Evolutionary conservation across 2,888 invertebrate species (phyloP), one percentile per base, ranked within the genome.

Genomic region (Polydesmus complanatus): DNA sequence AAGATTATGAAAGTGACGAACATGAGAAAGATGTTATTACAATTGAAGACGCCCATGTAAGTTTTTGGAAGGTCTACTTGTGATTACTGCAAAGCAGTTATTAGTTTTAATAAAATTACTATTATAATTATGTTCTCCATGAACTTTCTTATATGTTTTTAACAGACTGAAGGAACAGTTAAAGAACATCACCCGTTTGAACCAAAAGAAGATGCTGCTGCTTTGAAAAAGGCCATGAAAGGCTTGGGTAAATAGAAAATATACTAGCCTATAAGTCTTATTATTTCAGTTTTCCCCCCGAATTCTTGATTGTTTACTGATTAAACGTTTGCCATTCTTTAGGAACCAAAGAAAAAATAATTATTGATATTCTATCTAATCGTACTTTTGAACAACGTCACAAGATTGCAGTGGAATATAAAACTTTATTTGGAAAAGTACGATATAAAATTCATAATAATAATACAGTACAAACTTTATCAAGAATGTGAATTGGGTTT

Each of bases 261-360:
- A 26, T 14, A 55, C 19, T 11, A 23, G 5, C 8, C 21, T 27
- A 25, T 55, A n/a, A n/a, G 18, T 55, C 8, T 26, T 8, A 11
- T 8, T 14, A 26, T 21, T 18, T 19, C 18, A 14, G 25, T 18
- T 55, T 18, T 25, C 25, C 21, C 18, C 25, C n/a, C n/a, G n/a
- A n/a, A n/a, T n/a, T n/a, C n/a, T n/a, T n/a, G n/a, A n/a, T n/a
- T n/a, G n/a, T n/a, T n/a, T n/a, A n/a, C n/a, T n/a, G n/a, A 37
- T 37, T 37, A 37, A 37, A 14, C 22, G 8, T 53, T 47, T 25
- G 22, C 3, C n/a, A 8, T 26, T 26, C n/a, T 48, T 2, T 23
- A 62, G 90, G 93, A 37, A 94, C 94, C 0, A 89, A 95, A 72
- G 94, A 95, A 73, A 85, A 86, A 70, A 80, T 88, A 0, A 85